phyloP scores from a whole-genome alignment of 35 echinoderm and acorn worm species.

The Lytechinus pictus region DNA sequence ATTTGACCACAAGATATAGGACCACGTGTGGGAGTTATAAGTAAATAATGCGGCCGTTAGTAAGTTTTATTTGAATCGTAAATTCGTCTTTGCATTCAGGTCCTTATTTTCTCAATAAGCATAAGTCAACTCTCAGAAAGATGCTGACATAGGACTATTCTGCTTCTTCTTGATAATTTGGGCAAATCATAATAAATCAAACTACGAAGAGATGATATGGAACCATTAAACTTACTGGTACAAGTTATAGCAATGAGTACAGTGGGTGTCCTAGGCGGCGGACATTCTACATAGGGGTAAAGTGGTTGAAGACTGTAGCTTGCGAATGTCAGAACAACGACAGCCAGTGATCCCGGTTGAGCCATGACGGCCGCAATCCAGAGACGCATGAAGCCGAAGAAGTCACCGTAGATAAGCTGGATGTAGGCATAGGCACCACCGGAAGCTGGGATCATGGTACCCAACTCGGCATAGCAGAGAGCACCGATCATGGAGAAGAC shows the following conservation, averaged over 20 bases:
- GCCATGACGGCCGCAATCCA: constrained; percentile 82
- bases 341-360: constrained; percentile 66
- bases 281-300: constrained; percentile 63
- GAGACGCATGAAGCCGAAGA: constrained; percentile 67
- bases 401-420: constrained; percentile 58
- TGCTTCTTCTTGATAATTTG: too few relatives aligned
- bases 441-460: constrained; percentile 64
- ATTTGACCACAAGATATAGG: too few relatives aligned
- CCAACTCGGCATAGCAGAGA: constrained; percentile 81
- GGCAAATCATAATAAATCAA: too few relatives aligned
- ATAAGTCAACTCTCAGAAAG: too few relatives aligned
- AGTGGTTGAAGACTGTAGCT: constrained; percentile 80
- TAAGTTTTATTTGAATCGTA: too few relatives aligned
- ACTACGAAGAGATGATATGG: background rate
- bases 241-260: constrained; percentile 57
- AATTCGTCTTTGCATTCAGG: too few relatives aligned
- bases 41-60: too few relatives aligned
- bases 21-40: too few relatives aligned
- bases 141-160: too few relatives aligned
- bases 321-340: constrained; percentile 80
- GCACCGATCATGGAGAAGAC: constrained; percentile 71
- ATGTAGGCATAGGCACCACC: constrained; percentile 80
- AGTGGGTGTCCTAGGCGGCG: constrained; percentile 44
- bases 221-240: constrained; percentile 66
- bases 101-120: too few relatives aligned